Conservation (phyloP, 2,888 invertebrate genomes). For the Tribolium freemani region DNA sequence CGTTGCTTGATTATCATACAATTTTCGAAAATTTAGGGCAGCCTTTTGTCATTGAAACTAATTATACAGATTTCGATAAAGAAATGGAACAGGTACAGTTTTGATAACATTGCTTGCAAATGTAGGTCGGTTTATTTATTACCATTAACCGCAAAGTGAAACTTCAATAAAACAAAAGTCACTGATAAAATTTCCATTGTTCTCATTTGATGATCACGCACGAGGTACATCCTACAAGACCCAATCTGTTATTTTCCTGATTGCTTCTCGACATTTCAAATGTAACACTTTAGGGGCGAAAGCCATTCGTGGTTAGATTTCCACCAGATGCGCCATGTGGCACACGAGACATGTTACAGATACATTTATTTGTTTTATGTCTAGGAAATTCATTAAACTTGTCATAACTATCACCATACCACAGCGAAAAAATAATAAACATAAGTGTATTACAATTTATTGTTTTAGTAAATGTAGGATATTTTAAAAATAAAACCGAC, state of each 20-base stretch:
- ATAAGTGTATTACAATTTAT: background rate
- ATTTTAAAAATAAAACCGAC: background rate
- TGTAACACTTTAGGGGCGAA: constrained; percentile 13
- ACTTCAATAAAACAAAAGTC: constrained; percentile 16
- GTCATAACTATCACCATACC: background rate
- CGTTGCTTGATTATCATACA: constrained; percentile 3
- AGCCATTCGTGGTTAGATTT: constrained; percentile 1
- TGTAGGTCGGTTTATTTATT: constrained; percentile 21
- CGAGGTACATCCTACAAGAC: background rate
- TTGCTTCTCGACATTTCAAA: background rate
- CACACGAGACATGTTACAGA: constrained; percentile 18
- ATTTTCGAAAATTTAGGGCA: background rate
- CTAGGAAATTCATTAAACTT: constrained; percentile 4
- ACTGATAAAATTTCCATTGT: constrained; percentile 19
- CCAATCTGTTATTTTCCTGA: background rate
- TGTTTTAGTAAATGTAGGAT: background rate
- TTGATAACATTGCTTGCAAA: constrained; percentile 3
- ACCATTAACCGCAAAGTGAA: constrained; percentile 23
- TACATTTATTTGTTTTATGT: constrained; percentile 4
- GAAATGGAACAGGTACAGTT: constrained; percentile 2
- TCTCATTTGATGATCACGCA: constrained; percentile 7
- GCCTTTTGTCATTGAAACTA: background rate
- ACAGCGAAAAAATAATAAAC: background rate
- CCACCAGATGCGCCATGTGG: constrained; percentile 14
- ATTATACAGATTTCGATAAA: constrained; percentile 14